phyloP scores from a whole-genome alignment of 2,797 vertebrate species.

The Falco cherrug region DNA sequence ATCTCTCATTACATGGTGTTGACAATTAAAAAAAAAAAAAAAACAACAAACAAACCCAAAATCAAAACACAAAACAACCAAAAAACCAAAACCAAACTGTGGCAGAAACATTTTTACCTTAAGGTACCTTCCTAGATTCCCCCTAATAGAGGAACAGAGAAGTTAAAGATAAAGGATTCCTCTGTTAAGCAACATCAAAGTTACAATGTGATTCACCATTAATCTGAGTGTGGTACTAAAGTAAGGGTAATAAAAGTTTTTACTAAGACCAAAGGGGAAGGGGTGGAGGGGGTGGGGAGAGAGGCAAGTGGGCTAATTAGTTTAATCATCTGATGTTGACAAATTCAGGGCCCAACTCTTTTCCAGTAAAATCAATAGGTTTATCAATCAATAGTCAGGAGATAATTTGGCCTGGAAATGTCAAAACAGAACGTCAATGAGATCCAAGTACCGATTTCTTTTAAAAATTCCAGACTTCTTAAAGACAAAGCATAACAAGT shows the following conservation, averaged over 20 bases:
- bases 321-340: background rate
- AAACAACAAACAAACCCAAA: background rate
- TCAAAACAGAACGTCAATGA: background rate
- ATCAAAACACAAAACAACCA: background rate
- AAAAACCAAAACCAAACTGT: background rate
- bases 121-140: background rate
- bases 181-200: slow-evolving; percentile 8
- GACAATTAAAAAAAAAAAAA: slow-evolving; percentile 9
- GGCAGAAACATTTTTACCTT: background rate
- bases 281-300: background rate
- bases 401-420: background rate
- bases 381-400: background rate
- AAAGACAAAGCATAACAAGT: background rate
- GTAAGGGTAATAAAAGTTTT: background rate
- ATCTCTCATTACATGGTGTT: background rate
- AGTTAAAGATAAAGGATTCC: background rate
- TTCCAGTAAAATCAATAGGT: background rate
- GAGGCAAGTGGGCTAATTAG: background rate
- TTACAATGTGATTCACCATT: slow-evolving; percentile 21
- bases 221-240: background rate
- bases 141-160: background rate
- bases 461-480: background rate
- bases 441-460: background rate
- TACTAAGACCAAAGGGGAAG: background rate
- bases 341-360: background rate